phyloP scores from a whole-genome alignment of 2,113 vertebrate genomes.

The Sinocyclocheilus grahami region DNA sequence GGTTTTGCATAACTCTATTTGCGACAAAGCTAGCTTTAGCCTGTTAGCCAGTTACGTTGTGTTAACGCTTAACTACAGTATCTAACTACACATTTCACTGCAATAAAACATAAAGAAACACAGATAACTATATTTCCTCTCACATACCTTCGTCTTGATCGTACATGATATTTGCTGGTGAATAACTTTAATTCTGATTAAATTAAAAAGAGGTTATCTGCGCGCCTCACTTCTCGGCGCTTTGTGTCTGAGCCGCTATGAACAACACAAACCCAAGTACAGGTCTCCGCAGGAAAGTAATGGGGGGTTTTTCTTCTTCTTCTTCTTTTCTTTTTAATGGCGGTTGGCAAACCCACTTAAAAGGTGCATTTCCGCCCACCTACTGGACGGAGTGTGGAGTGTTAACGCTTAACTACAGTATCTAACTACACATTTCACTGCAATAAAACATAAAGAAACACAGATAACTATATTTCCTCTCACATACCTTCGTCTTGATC shows the following conservation, averaged over 20 bases:
- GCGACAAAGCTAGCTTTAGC: background rate
- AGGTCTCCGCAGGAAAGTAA: too few species aligned
- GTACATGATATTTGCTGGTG: conserved; percentile 67
- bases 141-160: conserved; percentile 80
- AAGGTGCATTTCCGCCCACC: too few species aligned
- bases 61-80: background rate
- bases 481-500: conserved; percentile 80
- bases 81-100: background rate
- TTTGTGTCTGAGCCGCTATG: background rate
- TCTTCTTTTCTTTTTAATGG: too few species aligned
- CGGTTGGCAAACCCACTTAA: too few species aligned
- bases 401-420: background rate
- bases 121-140: background rate
- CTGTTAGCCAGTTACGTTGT: background rate
- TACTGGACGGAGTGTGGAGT: too few species aligned
- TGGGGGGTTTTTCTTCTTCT: too few species aligned
- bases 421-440: background rate
- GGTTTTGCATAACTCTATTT: background rate
- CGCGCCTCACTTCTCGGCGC: conserved; percentile 9
- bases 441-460: background rate
- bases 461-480: background rate
- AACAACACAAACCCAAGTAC: background rate
- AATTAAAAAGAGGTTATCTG: background rate
- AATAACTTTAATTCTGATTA: background rate
- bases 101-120: background rate